Base-by-base conservation (phyloP, 2,113 vertebrate species). In the Oenanthe melanoleuca region DNA sequence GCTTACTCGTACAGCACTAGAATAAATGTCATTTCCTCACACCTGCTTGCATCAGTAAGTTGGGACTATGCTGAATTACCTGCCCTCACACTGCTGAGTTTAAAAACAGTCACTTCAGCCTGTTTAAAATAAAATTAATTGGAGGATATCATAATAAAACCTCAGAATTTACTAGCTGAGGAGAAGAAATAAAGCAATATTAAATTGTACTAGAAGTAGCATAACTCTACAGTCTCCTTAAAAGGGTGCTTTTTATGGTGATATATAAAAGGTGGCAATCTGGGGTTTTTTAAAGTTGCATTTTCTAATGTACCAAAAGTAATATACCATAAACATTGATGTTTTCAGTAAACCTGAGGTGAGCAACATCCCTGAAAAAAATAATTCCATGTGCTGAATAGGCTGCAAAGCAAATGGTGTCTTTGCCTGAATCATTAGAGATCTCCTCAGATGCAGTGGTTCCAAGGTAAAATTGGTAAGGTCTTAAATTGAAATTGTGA, bases 401-500 rank as follows among this genome's bases (percentile, higher is more conserved):
- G 31, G 38, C 80, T 80, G n/a, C 45, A 88, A 73, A 90, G 34
- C 60, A 61, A 90, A 49, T 38, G 28, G 5, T 45, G 24, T 19
- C 45, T 88, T 77, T 82, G 78, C 25, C 44, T 82, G 59, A 80
- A 83, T 92, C 66, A 53, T 77, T 59, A 71, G 80, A 78, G 50
- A 47, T 88, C 12, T 92, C 79, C 71, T 89, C 40, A 66, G 50
- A 59, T 2, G 26, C 55, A 89, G 10, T 56, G 55, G 38, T 70
- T 89, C 38, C 65, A 79, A 63, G 33, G 72, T 81, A 74, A 95
- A 95, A 94, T 91, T 71, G 81, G 38, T 55, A 24, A 65, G 66
- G 38, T 50, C 47, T 89, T 91, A 28, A 86, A 70, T 47, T 55
- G 56, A 80, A 88, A 69, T 73, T 59, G 86, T 65, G 26, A 66